A percentile compares a stretch with the other conserved stretches of the same genome.
These are phyloP conservation scores for Xestia rhomboidea DNA, from an alignment of 2,888 invertebrate genomes.

Conservation along the genomic window DNA sequence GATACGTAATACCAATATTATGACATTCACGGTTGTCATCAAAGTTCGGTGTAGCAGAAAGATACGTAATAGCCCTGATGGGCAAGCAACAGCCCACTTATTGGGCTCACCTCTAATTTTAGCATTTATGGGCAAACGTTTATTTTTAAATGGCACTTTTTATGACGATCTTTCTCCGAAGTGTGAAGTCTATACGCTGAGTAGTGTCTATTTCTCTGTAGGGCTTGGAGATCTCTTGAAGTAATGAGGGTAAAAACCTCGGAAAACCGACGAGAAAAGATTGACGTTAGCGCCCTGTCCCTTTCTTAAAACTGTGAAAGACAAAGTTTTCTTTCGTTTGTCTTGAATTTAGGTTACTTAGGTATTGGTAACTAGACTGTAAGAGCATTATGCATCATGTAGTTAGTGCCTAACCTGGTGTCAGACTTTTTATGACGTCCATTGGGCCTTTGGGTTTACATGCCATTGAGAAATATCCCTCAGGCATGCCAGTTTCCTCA, in stretches of 20 bases:
- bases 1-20: too few relatives aligned
- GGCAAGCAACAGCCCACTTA: slow-evolving; percentile 70
- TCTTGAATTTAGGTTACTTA: background rate
- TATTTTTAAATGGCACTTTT: slow-evolving; percentile 60
- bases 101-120: slow-evolving; percentile 68
- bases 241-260: slow-evolving; percentile 48
- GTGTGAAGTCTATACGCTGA: slow-evolving; percentile 44
- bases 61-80: too few relatives aligned
- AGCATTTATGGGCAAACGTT: slow-evolving; percentile 55
- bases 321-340: background rate
- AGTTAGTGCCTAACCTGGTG: background rate
- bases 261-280: background rate
- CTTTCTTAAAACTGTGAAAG: background rate
- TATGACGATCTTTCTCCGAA: slow-evolving; percentile 43
- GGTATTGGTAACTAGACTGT: background rate
- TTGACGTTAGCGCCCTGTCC: background rate
- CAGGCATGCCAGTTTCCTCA: too few relatives aligned
- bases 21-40: too few relatives aligned
- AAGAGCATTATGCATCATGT: background rate
- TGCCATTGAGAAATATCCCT: too few relatives aligned
- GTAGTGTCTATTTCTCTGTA: slow-evolving; percentile 40
- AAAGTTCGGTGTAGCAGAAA: too few relatives aligned
- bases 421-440: too few relatives aligned
- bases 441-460: too few relatives aligned
- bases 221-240: slow-evolving; percentile 44